phyloP scores from a whole-genome alignment of 2,888 invertebrate genomes.

The Polymixis lichenea region DNA sequence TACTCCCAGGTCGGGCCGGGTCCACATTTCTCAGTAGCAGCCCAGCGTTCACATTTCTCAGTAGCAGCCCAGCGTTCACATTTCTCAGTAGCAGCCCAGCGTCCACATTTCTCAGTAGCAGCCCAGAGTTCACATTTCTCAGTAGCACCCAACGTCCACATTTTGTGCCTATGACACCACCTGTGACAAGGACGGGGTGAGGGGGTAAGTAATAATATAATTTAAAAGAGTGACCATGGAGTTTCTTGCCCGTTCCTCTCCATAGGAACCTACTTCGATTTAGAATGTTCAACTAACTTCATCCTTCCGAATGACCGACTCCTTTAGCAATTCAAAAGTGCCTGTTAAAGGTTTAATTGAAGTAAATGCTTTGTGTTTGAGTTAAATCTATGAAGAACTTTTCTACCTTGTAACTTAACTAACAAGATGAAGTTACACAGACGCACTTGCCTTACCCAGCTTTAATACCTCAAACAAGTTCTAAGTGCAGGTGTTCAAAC shows the following conservation, averaged over 20 bases:
- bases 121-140: too few species aligned
- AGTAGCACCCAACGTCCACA: too few species aligned
- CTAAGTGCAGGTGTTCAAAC: constrained; percentile 3
- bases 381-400: neutral
- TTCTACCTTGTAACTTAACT: neutral
- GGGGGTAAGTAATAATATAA: neutral
- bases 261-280: neutral
- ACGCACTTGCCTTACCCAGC: neutral
- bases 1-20: too few species aligned
- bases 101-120: neutral
- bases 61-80: too few species aligned
- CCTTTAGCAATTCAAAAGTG: neutral
- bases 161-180: too few species aligned
- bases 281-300: neutral
- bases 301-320: neutral
- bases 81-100: too few species aligned
- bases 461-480: neutral
- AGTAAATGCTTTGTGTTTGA: neutral
- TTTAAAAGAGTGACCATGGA: neutral
- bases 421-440: neutral
- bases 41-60: too few species aligned
- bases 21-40: too few species aligned
- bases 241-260: neutral
- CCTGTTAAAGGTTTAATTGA: neutral
- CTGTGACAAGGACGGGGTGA: too few species aligned